Evolutionary conservation across 2,888 invertebrate species (phyloP), one percentile per base, ranked within the genome.

Genomic region (Drosophila anomelani): DNA sequence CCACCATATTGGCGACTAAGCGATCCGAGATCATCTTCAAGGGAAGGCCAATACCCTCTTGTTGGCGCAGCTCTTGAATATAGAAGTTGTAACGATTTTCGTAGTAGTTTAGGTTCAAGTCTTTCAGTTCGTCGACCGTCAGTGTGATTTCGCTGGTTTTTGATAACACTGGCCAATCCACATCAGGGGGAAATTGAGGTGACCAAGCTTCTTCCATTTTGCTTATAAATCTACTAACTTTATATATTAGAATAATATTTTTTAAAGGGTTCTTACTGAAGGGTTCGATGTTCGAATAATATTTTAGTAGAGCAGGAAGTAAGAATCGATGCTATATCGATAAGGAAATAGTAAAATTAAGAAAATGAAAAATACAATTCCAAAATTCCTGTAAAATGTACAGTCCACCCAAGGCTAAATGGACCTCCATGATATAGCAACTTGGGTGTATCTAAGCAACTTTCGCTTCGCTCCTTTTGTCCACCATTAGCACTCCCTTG

Each of bases 381-480:
- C 7, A 20, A 5, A 13, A 49, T 32, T 2, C 32, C 10, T 34
- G 9, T 20, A 20, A 51, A 51, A 34, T 15, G 53, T 56, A 56
- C 60, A 60, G 57, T 56, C n/a, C 3, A 13, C 12, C 9, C 32
- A 60, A 58, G 26, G 17, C 7, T 1, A 29, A 20, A 20, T 43
- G 29, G 64, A 64, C 64, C 66, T 38, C 64, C 64, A 36, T 64
- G 64, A 53, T 63, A 10, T 12, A 8, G 36, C 5, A 51, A 53
- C 10, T 64, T 38, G 29, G 38, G 66, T 51, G 51, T 53, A 43
- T 44, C 64, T n/a, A 53, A 66, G 51, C 7, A 51, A 66, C 36
- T 43, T 68, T 70, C 32, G 55, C 20, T 44, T 13, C 71, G 72
- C 71, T 61, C 44, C 71, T 57, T 56, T 72, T 72, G 55, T 61